A percentile compares a stretch with the other conserved stretches of the same genome.
phyloP scores from a whole-genome alignment of 2,888 invertebrate genomes.

The Caradrina clavipalpis region DNA sequence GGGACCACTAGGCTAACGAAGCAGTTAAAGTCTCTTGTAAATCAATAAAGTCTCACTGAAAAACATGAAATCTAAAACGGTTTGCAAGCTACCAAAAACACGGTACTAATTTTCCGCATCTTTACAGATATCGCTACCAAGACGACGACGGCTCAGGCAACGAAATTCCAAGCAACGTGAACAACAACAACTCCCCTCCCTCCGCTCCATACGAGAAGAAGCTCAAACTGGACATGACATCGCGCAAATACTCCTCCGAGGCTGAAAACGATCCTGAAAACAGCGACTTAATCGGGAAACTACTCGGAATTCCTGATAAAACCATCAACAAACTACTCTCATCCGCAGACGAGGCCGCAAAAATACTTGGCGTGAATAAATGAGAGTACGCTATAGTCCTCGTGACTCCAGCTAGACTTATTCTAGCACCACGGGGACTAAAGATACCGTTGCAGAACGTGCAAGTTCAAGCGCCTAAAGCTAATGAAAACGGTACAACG shows the following conservation, averaged over 20 bases:
- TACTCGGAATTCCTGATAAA: constrained; percentile 96
- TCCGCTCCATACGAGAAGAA: constrained; percentile 90
- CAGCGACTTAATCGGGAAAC: constrained; percentile 96
- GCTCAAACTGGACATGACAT: constrained; percentile 85
- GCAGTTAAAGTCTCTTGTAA: constrained; percentile 24
- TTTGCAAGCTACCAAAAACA: neutral
- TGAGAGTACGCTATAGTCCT: constrained; percentile 90
- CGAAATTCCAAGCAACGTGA: constrained; percentile 88
- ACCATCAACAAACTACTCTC: constrained; percentile 96
- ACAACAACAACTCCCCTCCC: constrained; percentile 90
- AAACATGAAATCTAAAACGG: neutral
- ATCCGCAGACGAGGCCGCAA: constrained; percentile 96
- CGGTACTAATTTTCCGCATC: constrained; percentile 19
- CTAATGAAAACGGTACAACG: constrained; percentile 74
- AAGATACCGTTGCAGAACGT: constrained; percentile 70
- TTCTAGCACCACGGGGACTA: constrained; percentile 88
- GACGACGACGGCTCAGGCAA: constrained; percentile 87
- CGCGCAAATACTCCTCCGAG: constrained; percentile 88
- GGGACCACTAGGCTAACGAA: too few species aligned
- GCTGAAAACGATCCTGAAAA: constrained; percentile 90
- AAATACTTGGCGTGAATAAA: constrained; percentile 96
- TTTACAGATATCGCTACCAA: constrained; percentile 82
- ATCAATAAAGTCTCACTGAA: neutral
- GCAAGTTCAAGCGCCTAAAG: constrained; percentile 69
- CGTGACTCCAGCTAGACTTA: constrained; percentile 87